A percentile compares a stretch with the other conserved stretches of the same genome.
These are phyloP conservation scores for Thalassaphorura encarpata DNA, from an alignment of 1,140 invertebrate genomes.

Conservation along the genomic window DNA sequence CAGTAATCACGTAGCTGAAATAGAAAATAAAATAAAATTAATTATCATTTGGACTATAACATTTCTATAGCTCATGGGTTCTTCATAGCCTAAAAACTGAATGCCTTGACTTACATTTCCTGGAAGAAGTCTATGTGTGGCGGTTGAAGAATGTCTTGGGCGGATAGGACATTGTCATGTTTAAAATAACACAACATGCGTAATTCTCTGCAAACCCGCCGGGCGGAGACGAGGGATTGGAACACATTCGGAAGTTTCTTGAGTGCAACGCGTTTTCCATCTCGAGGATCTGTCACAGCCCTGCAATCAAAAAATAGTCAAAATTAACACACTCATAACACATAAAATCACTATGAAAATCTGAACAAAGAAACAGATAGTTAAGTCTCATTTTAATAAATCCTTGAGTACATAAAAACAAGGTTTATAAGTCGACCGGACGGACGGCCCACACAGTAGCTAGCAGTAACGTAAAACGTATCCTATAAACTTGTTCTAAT, in stretches of 20 bases:
- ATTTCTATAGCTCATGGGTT: not conserved
- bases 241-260: conserved; percentile 99
- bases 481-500: too few relatives aligned
- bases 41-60: not conserved
- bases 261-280: conserved; percentile 90
- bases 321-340: too few relatives aligned
- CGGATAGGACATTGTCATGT: conserved; percentile 97
- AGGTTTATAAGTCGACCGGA: too few relatives aligned
- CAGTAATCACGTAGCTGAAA: conserved; percentile 94
- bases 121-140: conserved; percentile 96
- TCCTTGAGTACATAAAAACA: too few relatives aligned
- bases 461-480: too few relatives aligned
- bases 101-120: conserved; percentile 95
- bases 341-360: too few relatives aligned
- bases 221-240: conserved; percentile 96
- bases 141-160: conserved; percentile 90
- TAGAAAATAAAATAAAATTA: conserved; percentile 1
- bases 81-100: not conserved
- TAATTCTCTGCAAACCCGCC: conserved; percentile 95
- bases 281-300: conserved; percentile 98
- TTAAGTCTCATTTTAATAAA: too few relatives aligned
- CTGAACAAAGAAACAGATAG: too few relatives aligned
- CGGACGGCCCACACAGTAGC: too few relatives aligned
- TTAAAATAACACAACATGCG: conserved; percentile 99
- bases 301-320: too few relatives aligned